phyloP scores from a whole-genome alignment of 2,797 vertebrate species.

The Lacerta viridis region DNA sequence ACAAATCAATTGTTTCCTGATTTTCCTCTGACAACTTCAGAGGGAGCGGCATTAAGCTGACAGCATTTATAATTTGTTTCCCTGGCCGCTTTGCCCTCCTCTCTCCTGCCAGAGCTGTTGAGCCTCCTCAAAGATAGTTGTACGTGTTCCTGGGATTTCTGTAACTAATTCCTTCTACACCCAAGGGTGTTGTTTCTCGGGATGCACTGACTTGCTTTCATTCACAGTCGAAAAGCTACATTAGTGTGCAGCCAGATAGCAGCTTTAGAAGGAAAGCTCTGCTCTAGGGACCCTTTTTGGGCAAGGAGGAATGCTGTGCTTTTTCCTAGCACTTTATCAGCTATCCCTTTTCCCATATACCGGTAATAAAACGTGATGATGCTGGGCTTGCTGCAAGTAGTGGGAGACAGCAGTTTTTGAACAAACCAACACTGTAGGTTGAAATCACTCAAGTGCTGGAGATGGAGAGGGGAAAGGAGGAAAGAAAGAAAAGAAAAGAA shows the following conservation, averaged over 20 bases:
- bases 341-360: background rate
- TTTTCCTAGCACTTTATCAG: background rate
- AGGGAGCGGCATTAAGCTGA: background rate
- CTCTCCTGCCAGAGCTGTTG: background rate
- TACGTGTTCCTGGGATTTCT: background rate
- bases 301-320: background rate
- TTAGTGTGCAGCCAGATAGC: background rate
- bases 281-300: background rate
- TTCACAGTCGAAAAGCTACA: background rate
- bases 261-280: background rate
- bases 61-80: background rate
- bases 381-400: background rate
- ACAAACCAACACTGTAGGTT: background rate
- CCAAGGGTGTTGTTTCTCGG: background rate
- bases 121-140: background rate
- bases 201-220: background rate
- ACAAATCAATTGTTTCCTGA: constrained; percentile 25
- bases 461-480: too few relatives aligned
- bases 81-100: background rate
- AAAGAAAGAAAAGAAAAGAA: background rate
- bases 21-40: constrained; percentile 17
- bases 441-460: background rate
- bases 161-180: constrained; percentile 13
- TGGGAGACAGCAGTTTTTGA: background rate
- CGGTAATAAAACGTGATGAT: background rate